Base-by-base conservation (phyloP, 2,888 invertebrate genomes). In the Alsophila aescularia region DNA sequence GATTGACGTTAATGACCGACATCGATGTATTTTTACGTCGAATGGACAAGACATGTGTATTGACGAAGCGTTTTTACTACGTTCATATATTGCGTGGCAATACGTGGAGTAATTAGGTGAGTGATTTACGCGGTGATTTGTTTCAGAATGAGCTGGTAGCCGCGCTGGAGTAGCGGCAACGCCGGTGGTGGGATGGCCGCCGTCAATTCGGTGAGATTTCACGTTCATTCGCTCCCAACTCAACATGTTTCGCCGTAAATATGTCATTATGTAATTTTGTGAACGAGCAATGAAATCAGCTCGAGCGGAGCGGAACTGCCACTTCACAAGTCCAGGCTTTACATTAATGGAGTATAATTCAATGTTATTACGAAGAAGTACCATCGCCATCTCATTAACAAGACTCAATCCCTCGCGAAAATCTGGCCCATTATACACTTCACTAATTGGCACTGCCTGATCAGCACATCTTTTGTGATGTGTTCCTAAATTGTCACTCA, bases 151-250 rank as follows among this genome's bases (percentile, higher is more conserved):
- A 70, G 66, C 66, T 77, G 81, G 79, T 84, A 78, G 47, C 31
- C 41, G 71, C 60, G 52, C 55, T 61, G 64, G 65, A 64, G 62
- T 62, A 44, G 65, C 68, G 70, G 73, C 72, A 78, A 82, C 72
- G 81, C 81, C 75, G 88, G 86, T 69, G 88, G 84, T 81, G 92
- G 90, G 88, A 94, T 94, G 94, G 93, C 93, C 77, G 93, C 93
- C 79, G 93, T 94, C 78, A 94, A 94, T 88, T 93, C 93, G 93
- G 94, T 94, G 86, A 93, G 93, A 69, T 65, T 21, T 1, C 35
- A 12, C 47, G 40, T 62, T 62, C 64, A 45, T 7, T 32, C 40
- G 39, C 16, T 36, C 24, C 34, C 35, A 48, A 55, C 42, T 42
- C 41, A 52, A 52, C 39, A 47, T 44, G 36, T 55, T 37, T 53